phyloP scores from a whole-genome alignment of 2,113 vertebrate genomes.

The Cyprinodon variegatus region DNA sequence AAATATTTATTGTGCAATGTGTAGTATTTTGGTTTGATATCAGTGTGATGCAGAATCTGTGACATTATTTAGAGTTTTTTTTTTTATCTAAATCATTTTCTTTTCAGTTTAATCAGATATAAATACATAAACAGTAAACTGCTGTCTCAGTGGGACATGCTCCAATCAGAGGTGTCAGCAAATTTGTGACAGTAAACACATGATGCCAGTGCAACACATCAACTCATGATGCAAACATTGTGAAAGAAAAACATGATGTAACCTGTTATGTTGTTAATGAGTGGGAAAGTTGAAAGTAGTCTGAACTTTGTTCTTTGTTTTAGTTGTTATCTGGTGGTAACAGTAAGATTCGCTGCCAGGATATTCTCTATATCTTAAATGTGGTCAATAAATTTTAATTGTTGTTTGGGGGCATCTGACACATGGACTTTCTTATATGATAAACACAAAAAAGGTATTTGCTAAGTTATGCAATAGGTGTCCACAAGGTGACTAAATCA shows the following conservation, averaged over 20 bases:
- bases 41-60: no score
- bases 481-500: no score
- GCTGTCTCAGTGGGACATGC: conserved; percentile 7
- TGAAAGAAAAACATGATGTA: conserved; percentile 20
- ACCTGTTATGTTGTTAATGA: background rate
- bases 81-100: no score
- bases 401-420: background rate
- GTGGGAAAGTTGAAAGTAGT: background rate
- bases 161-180: conserved; percentile 48
- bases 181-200: background rate
- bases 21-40: no score
- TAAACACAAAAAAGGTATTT: no score
- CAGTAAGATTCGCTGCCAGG: background rate
- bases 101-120: no score
- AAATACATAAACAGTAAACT: no score
- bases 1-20: no score
- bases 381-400: background rate
- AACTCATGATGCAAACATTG: background rate
- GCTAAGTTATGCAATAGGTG: no score
- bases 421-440: no score
- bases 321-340: background rate
- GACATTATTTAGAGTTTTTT: no score
- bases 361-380: background rate
- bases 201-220: background rate
- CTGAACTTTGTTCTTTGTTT: background rate